Evolutionary conservation across 2,113 vertebrate species (phyloP), one percentile per base, ranked within the genome.

Genomic region (Xiphias gladius): DNA sequence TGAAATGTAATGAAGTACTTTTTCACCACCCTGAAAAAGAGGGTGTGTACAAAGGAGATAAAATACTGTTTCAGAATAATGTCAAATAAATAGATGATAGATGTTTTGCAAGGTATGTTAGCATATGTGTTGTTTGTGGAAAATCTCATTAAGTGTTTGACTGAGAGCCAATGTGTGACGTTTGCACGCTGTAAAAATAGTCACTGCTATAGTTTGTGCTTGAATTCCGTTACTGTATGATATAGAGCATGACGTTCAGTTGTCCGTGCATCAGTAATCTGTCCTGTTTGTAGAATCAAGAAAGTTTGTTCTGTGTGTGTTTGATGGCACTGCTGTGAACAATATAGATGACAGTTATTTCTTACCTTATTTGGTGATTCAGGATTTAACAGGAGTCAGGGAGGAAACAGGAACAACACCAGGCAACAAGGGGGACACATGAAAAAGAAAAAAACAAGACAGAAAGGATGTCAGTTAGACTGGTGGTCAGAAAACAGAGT

Each of bases 311-410:
- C 3, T 61, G 16, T 39, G 24, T 80, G 30, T 85, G 59, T 79
- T 63, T 87, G 43, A 59, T 58, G 20, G 30, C 7, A 46, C 48
- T 68, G n/a, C 10, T 76, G 68, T 32, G 8, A 55, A 77, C 4
- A 68, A 50, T 57, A 46, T 48, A 55, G 20, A 91, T 58, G 10
- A 19, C 76, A 79, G 87, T 26, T 43, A 13, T 79, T 83, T 89
- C 94, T 95, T 95, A 95, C 94, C 95, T 95, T 94, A 82, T 84
- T 91, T 94, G 80, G 52, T 50, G 87, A 87, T 70, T 67, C 48
- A 78, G 59, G 77, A 77, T 78, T 76, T 9, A 76, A 77, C 30
- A 89, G 16, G 72, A 78, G 43, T 26, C 24, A 61, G 58, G 62
- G 64, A 79, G 63, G 43, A 84, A 84, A 73, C 80, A 86, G 78